Evolutionary conservation across 2,888 invertebrate genomes (phyloP).

Genomic region (Rhingia rostrata): DNA sequence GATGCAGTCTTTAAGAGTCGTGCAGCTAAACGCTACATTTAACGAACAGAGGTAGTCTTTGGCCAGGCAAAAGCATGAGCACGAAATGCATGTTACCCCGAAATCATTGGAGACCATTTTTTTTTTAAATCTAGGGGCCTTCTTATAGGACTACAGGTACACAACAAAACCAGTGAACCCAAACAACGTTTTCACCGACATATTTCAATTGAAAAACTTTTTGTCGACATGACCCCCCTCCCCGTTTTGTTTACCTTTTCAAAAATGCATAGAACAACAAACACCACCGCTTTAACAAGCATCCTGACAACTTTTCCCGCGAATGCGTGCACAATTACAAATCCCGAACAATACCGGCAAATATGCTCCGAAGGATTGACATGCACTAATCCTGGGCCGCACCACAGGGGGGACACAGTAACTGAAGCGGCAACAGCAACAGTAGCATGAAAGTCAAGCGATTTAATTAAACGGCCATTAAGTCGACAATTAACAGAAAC

Average conservation of each 20-base stretch:
- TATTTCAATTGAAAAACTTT: not conserved
- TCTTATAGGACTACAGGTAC: too few species aligned
- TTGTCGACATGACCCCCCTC: not conserved
- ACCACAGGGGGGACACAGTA: slow-evolving; percentile 27
- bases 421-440: slow-evolving; percentile 33
- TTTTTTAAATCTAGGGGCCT: too few species aligned
- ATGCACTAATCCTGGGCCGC: slow-evolving; percentile 15
- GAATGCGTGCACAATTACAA: slow-evolving; percentile 40
- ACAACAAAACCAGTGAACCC: too few species aligned
- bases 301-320: slow-evolving; percentile 52
- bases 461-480: slow-evolving; percentile 82
- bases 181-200: too few species aligned
- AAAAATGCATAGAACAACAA: slow-evolving; percentile 51
- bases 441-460: slow-evolving; percentile 77
- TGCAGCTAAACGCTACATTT: too few species aligned
- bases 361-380: slow-evolving; percentile 19
- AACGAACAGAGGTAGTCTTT: too few species aligned
- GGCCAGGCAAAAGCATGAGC: too few species aligned
- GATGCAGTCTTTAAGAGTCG: too few species aligned
- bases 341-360: slow-evolving; percentile 24
- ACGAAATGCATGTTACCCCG: too few species aligned
- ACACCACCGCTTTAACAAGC: slow-evolving; percentile 44
- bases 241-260: not conserved
- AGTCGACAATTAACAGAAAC: slow-evolving; percentile 81
- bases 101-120: too few species aligned